phyloP scores from a whole-genome alignment of 1,140 invertebrate genomes.

The Delia radicum region DNA sequence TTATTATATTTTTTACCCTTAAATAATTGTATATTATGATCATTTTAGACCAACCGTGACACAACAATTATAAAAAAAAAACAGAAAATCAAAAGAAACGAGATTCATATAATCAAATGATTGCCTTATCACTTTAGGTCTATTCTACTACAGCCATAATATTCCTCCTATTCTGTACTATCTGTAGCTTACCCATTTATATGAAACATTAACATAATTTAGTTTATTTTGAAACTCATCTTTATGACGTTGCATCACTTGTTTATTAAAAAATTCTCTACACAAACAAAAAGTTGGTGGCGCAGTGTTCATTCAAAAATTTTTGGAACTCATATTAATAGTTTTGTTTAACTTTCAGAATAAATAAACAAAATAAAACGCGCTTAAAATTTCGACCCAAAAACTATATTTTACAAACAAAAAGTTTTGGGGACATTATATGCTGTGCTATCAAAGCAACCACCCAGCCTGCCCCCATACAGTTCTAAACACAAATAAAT shows the following conservation, averaged over 20 bases:
- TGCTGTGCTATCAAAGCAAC: not conserved
- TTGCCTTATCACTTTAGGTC: not conserved
- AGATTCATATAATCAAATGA: slow-evolving; percentile 7
- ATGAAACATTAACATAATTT: not conserved
- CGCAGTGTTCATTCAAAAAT: not conserved
- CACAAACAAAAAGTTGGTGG: too few species aligned
- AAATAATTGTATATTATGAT: too few species aligned
- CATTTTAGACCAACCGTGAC: too few species aligned
- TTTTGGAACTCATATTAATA: not conserved
- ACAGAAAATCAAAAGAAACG: too few species aligned
- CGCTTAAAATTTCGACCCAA: not conserved
- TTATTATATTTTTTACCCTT: too few species aligned
- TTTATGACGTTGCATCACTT: not conserved
- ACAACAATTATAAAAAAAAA: too few species aligned
- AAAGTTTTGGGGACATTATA: not conserved
- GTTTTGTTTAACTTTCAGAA: not conserved
- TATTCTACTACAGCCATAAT: too few species aligned
- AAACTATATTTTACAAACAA: not conserved
- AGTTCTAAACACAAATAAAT: slow-evolving; percentile 6
- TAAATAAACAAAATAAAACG: not conserved
- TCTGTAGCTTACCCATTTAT: too few species aligned
- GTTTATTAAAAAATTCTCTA: too few species aligned
- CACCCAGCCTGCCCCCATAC: not conserved
- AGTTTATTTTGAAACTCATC: not conserved
- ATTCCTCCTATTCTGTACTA: too few species aligned